Evolutionary conservation across 2,888 invertebrate genomes (phyloP).

Genomic region (Melinopterus prodromus): DNA sequence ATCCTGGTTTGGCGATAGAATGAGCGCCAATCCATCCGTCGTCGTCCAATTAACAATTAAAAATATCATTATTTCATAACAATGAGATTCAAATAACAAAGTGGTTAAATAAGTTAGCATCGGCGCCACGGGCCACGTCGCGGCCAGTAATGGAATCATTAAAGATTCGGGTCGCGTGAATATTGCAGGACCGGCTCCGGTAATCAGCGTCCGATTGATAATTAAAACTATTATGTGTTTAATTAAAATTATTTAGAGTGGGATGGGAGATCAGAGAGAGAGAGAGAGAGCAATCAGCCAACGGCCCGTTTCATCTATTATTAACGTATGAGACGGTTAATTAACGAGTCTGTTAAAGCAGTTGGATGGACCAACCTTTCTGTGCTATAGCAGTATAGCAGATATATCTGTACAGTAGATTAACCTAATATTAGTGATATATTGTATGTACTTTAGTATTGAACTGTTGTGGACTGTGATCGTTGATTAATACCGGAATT

Average conservation of each 20-base stretch:
- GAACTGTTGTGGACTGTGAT: too few relatives aligned
- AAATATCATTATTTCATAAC: constrained; percentile 46
- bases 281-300: neutral
- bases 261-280: neutral
- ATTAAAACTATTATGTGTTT: constrained; percentile 46
- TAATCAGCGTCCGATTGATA: constrained; percentile 42
- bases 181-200: constrained; percentile 40
- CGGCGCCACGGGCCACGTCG: constrained; percentile 39
- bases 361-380: neutral
- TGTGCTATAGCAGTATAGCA: too few relatives aligned
- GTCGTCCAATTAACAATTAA: constrained; percentile 43
- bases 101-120: constrained; percentile 55
- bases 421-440: too few relatives aligned
- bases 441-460: too few relatives aligned
- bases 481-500: too few relatives aligned
- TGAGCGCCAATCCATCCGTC: neutral
- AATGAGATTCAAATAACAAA: constrained; percentile 52
- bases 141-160: constrained; percentile 55
- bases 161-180: constrained; percentile 51
- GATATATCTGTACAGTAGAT: too few relatives aligned
- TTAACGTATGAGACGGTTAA: neutral
- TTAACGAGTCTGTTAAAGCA: neutral
- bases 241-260: constrained; percentile 43
- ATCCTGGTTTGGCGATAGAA: too few relatives aligned
- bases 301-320: neutral